Base-by-base conservation (phyloP, 2,797 vertebrate species). In the Epinephelus malabaricus region DNA sequence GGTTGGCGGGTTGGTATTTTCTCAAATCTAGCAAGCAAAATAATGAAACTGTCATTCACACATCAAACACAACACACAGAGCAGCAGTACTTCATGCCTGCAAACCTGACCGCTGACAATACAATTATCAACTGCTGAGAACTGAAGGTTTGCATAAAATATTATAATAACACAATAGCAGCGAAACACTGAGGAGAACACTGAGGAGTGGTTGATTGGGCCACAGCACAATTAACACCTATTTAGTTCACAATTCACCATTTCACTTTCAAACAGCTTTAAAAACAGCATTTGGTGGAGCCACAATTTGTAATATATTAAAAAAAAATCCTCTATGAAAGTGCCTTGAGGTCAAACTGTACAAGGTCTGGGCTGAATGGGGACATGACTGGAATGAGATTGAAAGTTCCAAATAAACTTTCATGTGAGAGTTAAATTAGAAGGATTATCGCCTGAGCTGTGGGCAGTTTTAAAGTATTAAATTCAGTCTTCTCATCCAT, bases 401-500 rank as follows among this genome's bases (percentile, higher is more conserved):
- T 47, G 15, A 67, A 79, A 64, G 75, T 53, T 76, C 18, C 17
- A 59, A 74, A 74, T 60, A 73, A 58, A 72, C 51, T 62, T 83
- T 61, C 14, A n/a, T 21, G 53, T 23, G 18, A 78, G 56, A 63
- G 59, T 34, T 70, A 40, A 75, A 81, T 80, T 76, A 62, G 64
- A 15, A 21, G 49, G 63, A 76, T 82, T 79, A 81, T 75, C 2
- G 14, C 17, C 67, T 58, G 30, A 75, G 64, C 64, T 69, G n/a
- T 30, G 47, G 67, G 47, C 23, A 38, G 1, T 73, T 81, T 71
- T 23, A 66, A 68, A 78, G 62, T 34, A 49, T 49, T 78, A 50
- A 73, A 76, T 72, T 62, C 66, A n/a, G 21, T 65, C 66, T 60
- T 73, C 53, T 79, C 72, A 59, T 70, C 69, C 47, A 70, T 73